These are phyloP conservation scores for Hylyphantes graminicola DNA, from an alignment of 1,140 invertebrate genomes.

Conservation along the genomic window DNA sequence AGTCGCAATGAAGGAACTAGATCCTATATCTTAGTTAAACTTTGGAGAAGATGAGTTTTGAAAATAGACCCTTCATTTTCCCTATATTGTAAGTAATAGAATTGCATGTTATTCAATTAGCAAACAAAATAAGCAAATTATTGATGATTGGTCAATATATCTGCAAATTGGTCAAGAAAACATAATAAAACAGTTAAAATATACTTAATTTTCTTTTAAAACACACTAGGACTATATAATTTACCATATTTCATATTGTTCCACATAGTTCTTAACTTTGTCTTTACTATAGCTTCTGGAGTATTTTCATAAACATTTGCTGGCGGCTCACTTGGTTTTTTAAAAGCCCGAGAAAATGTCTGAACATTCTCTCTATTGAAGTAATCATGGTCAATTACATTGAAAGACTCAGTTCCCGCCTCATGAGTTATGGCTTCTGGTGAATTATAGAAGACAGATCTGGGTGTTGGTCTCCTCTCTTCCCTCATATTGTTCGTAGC, in stretches of 20 bases:
- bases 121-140: too few relatives aligned
- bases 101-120: too few relatives aligned
- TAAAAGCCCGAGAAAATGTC: conserved; percentile 5
- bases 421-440: too few relatives aligned
- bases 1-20: too few relatives aligned
- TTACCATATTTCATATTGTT: conserved; percentile 89
- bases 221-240: conserved; percentile 42
- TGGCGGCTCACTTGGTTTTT: not conserved
- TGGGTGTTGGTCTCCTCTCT: too few relatives aligned
- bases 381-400: not conserved
- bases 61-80: too few relatives aligned
- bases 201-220: not conserved
- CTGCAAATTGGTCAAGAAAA: not conserved
- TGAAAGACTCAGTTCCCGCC: too few relatives aligned
- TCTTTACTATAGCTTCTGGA: conserved; percentile 75
- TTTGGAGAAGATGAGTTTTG: too few relatives aligned
- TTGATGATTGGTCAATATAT: not conserved
- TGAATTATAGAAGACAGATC: too few relatives aligned
- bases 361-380: not conserved
- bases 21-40: too few relatives aligned
- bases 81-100: too few relatives aligned
- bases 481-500: too few relatives aligned
- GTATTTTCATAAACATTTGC: not conserved
- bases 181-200: not conserved
- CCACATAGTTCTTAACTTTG: conserved; percentile 84